phyloP scores from a whole-genome alignment of 2,113 vertebrate genomes.

The Amblyopsis rosae region DNA sequence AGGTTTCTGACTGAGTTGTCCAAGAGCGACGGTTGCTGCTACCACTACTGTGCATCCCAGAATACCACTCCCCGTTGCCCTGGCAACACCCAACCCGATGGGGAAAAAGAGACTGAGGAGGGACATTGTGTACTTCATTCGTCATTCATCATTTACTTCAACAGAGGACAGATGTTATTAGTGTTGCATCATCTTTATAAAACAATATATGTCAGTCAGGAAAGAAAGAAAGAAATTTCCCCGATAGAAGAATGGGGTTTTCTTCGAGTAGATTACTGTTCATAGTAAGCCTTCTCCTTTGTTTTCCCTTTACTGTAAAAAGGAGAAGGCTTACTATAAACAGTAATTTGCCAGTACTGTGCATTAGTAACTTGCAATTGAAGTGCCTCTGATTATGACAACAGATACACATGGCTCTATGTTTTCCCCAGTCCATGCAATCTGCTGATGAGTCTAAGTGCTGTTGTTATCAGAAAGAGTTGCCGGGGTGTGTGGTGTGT shows the following conservation, averaged over 20 bases:
- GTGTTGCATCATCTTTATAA: background rate
- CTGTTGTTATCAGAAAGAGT: slow-evolving; percentile 49
- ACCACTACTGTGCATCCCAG: slow-evolving; percentile 23
- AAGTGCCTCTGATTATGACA: background rate
- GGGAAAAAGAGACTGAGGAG: slow-evolving; percentile 28
- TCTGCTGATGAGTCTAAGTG: slow-evolving; percentile 38
- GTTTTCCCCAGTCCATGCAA: slow-evolving; percentile 12
- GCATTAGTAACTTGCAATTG: background rate
- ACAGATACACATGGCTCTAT: slow-evolving; percentile 4
- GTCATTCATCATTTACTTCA: background rate
- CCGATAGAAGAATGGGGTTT: background rate
- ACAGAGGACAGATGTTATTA: background rate
- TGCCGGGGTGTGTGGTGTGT: slow-evolving; percentile 49
- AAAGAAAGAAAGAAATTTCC: background rate
- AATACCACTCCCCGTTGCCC: slow-evolving; percentile 3
- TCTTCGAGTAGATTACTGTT: background rate
- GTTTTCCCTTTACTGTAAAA: background rate
- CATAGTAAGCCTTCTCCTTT: too few species aligned
- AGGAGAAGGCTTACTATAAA: background rate
- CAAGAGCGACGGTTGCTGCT: slow-evolving; percentile 34
- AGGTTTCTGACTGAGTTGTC: slow-evolving; percentile 63
- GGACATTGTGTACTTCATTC: background rate
- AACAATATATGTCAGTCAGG: too few species aligned
- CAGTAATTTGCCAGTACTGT: background rate
- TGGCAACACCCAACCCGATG: slow-evolving; percentile 25